A percentile compares a stretch with the other conserved stretches of the same genome.
Conservation (phyloP, 1,140 invertebrate genomes). For the Procambarus virginalis region DNA sequence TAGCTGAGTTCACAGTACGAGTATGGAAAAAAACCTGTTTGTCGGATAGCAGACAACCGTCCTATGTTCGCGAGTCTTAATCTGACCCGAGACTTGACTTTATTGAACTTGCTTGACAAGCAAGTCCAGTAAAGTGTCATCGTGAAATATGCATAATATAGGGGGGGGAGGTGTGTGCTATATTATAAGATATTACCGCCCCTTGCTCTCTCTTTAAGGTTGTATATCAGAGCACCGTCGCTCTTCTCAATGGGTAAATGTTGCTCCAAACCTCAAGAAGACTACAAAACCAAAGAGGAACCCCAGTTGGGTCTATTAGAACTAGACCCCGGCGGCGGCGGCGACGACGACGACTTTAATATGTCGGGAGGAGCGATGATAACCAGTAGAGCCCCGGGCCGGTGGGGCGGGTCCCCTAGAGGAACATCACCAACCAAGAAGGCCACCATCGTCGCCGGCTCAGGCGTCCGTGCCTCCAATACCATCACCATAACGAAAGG, state of each 20-base stretch:
- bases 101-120: too few species aligned
- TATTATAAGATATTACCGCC: background rate
- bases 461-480: background rate
- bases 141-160: too few species aligned
- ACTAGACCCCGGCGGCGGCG: conserved; percentile 46
- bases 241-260: conserved; percentile 63
- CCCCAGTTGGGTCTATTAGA: conserved; percentile 36
- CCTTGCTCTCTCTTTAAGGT: background rate
- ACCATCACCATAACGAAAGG: background rate
- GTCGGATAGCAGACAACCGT: too few species aligned
- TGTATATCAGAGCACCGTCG: conserved; percentile 26
- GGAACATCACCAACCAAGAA: conserved; percentile 2
- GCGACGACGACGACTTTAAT: background rate
- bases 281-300: conserved; percentile 23
- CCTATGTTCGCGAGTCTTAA: too few species aligned
- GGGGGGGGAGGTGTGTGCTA: background rate
- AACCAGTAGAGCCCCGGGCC: conserved; percentile 22
- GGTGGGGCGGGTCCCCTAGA: conserved; percentile 36
- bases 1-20: too few species aligned
- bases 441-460: conserved; percentile 4
- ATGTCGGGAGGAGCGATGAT: conserved; percentile 56
- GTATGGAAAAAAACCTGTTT: too few species aligned
- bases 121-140: too few species aligned
- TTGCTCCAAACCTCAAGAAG: conserved; percentile 44
- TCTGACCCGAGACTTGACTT: too few species aligned